Evolutionary conservation across 2,888 invertebrate genomes (phyloP).

Genomic region (Tenthredo amoena): DNA sequence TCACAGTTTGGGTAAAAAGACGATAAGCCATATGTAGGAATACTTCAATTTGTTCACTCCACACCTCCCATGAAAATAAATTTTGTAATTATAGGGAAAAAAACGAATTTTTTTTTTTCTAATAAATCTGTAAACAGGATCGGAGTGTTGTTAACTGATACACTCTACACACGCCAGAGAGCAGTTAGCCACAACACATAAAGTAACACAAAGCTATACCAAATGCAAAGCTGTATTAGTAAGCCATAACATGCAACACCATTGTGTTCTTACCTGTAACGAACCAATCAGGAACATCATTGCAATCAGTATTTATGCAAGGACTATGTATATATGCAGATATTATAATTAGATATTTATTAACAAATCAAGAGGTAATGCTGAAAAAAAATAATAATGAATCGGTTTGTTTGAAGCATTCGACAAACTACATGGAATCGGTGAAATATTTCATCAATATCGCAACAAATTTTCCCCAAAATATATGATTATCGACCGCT

Average conservation of each 20-base stretch:
- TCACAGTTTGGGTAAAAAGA: constrained; percentile 1
- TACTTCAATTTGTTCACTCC: constrained; percentile 13
- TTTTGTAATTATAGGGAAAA: not conserved
- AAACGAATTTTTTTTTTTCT: not conserved
- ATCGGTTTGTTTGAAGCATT: constrained; percentile 3
- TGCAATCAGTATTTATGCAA: constrained; percentile 7
- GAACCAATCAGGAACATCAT: not conserved
- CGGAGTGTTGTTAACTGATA: not conserved
- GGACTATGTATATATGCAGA: not conserved
- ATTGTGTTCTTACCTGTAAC: constrained; percentile 31
- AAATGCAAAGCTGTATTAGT: not conserved
- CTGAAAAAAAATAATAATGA: constrained; percentile 20
- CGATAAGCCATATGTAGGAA: not conserved
- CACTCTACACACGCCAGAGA: not conserved
- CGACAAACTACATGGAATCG: constrained; percentile 22
- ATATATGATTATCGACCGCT: not conserved
- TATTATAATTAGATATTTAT: not conserved
- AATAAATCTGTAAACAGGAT: not conserved
- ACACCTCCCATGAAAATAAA: constrained; percentile 39
- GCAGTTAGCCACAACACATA: constrained; percentile 1
- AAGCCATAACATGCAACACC: constrained; percentile 38
- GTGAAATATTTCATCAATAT: not conserved
- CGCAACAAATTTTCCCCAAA: constrained; percentile 52
- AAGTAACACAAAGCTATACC: not conserved
- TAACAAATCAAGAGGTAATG: not conserved